Evolutionary conservation across 2,113 vertebrate species (phyloP), one percentile per base, ranked within the genome.

Genomic region (Apeltes quadracus): DNA sequence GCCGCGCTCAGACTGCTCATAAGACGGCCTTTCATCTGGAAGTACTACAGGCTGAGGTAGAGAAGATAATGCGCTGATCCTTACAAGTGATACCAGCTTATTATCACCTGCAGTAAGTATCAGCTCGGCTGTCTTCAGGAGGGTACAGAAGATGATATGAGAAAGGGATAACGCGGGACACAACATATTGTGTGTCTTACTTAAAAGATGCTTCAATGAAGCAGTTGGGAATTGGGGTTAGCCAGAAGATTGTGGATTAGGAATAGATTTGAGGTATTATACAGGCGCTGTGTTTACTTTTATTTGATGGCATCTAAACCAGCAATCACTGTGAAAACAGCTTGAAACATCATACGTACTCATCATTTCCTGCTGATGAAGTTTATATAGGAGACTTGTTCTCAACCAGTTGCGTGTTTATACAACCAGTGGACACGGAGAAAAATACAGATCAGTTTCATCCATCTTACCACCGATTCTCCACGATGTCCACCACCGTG

Each of bases 1-100:
- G 61, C 76, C 72, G 57, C 72, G 77, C 84, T 79, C 79, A 79
- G 76, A 66, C 72, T 69, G 43, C 83, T 74, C 72, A 61, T 70
- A 72, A 81, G 69, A 77, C 77, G 7, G 44, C 55, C 78, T 90
- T 84, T 87, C 79, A 89, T 85, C 61, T 75, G 59, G 51, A 75
- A 65, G 67, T 43, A 41, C 81, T 87, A 68, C 69, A 67, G 64
- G 67, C 74, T 61, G 78, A 56, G 76, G 5, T 12, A 78, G 72
- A 48, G 66, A 51, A 36, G 62, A 77, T 16, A 59, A 59, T 74
- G 64, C 16, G 15, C 72, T 67, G 68, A 84, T 84, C 69, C 55
- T 57, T 64, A 50, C 69, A 66, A 79, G 22, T 59, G 6, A 53
- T 69, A 76, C 20, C 58, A 78, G 59, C 39, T 69, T 82, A 80